Evolutionary conservation across 2,888 invertebrate species (phyloP), one percentile per base, ranked within the genome.

Genomic region (Temnothorax ravouxi): DNA sequence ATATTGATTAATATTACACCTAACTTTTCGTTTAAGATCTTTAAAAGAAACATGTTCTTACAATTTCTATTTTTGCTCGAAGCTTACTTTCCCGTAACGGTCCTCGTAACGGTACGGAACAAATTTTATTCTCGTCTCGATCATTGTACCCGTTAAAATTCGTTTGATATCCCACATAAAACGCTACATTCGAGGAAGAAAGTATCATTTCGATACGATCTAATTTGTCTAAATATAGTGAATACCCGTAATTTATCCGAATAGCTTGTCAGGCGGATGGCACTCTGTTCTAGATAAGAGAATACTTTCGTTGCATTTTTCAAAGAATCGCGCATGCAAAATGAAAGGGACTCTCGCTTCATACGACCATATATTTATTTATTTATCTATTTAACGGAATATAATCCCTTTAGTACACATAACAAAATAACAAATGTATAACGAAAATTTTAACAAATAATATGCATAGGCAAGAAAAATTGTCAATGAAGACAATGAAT

Each of bases 81-180:
- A 18, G 38, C 41, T 72, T 72, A 13, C 15, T 47, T 15, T 34
- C 9, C 13, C 29, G 29, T 47, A 79, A 69, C 56, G 15, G 29
- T 52, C 21, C 18, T 15, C 13, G 8, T n/a, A 76, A 66, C 47
- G 8, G 41, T 25, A 18, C 56, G 34, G 13, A 67, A 47, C 50
- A 56, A 74, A 21, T 25, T 71, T 11, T 47, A 13, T 15, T 79
- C 62, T 34, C 83, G 61, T 9, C 38, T 69, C 67, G 44, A 77
- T 66, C 47, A 59, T 50, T 44, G 56, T n/a, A 47, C 8, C 50
- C 47, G 29, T 66, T 59, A 66, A 76, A 76, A 64, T 83, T 67
- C 59, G 34, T 18, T 56, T 38, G 34, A 67, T 38, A 67, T 25
- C 50, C 4, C n/a, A 56, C 34, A n/a, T 76, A 47, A 64, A 47